A percentile compares a stretch with the other conserved stretches of the same genome.
Conservation (phyloP, 2,797 vertebrate genomes). For the Sternarchorhynchus goeldii region DNA sequence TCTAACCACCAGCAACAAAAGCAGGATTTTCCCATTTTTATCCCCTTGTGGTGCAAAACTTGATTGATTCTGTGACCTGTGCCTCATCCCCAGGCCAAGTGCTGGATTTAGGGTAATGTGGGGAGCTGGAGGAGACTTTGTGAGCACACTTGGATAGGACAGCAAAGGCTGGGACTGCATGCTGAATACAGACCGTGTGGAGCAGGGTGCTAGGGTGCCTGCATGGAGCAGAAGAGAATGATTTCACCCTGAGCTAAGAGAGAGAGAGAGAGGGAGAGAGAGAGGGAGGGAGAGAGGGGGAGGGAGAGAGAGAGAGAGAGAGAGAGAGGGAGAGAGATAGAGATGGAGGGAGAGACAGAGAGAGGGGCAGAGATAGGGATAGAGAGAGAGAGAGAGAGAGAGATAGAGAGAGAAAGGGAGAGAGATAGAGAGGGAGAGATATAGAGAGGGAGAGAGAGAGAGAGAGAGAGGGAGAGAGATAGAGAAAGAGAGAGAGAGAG, state of each 20-base stretch:
- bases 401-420: no score
- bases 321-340: background rate
- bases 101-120: slow-evolving; percentile 43
- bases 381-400: background rate
- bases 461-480: slow-evolving; percentile 13
- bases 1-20: slow-evolving; percentile 30
- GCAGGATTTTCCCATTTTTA: slow-evolving; percentile 46
- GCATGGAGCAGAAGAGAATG: no score
- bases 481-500: background rate
- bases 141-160: slow-evolving; percentile 11
- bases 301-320: no score
- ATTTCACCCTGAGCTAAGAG: background rate
- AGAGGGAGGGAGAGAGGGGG: background rate
- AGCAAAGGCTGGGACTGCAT: background rate
- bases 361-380: background rate
- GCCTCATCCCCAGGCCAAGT: slow-evolving; percentile 28
- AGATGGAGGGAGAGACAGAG: background rate
- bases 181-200: slow-evolving; percentile 6
- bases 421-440: slow-evolving; percentile 4
- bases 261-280: no score
- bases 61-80: slow-evolving; percentile 38
- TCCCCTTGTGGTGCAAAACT: slow-evolving; percentile 28
- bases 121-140: slow-evolving; percentile 35
- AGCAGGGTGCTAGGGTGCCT: slow-evolving; percentile 11
- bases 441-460: slow-evolving; percentile 13